These are phyloP conservation scores for Neelides folsomi DNA, from an alignment of 2,888 invertebrate genomes.

Conservation along the genomic window DNA sequence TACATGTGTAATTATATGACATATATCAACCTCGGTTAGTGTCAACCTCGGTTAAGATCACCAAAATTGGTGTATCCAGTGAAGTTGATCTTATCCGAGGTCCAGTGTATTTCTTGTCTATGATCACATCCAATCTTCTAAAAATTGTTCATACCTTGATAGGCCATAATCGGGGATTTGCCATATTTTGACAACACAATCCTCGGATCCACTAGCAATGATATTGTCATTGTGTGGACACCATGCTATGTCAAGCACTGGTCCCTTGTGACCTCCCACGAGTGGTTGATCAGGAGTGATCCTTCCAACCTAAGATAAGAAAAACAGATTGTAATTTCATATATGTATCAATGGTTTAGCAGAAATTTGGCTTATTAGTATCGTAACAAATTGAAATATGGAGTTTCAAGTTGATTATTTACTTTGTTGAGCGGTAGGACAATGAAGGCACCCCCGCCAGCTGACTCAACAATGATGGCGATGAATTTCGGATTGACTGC, in stretches of 20 bases:
- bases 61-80: too few relatives aligned
- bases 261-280: constrained; percentile 93
- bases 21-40: too few relatives aligned
- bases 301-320: constrained; percentile 64
- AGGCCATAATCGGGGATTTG: constrained; percentile 86
- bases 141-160: constrained; percentile 38
- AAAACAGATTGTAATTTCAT: too few relatives aligned
- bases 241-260: constrained; percentile 93
- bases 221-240: constrained; percentile 97
- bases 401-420: constrained; percentile 28
- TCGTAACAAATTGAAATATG: background rate
- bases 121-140: too few relatives aligned
- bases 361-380: background rate
- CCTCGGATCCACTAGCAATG: constrained; percentile 93
- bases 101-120: too few relatives aligned
- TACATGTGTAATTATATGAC: too few relatives aligned
- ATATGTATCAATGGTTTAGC: background rate
- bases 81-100: too few relatives aligned
- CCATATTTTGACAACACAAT: constrained; percentile 94
- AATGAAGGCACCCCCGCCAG: constrained; percentile 90
- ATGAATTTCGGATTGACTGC: constrained; percentile 96
- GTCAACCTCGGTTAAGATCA: too few relatives aligned
- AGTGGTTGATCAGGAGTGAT: constrained; percentile 86
- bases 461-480: constrained; percentile 92
- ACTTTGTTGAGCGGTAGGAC: constrained; percentile 88